These are phyloP conservation scores for Pachypeltis micranthus DNA, from an alignment of 1,140 invertebrate genomes.

Conservation along the genomic window DNA sequence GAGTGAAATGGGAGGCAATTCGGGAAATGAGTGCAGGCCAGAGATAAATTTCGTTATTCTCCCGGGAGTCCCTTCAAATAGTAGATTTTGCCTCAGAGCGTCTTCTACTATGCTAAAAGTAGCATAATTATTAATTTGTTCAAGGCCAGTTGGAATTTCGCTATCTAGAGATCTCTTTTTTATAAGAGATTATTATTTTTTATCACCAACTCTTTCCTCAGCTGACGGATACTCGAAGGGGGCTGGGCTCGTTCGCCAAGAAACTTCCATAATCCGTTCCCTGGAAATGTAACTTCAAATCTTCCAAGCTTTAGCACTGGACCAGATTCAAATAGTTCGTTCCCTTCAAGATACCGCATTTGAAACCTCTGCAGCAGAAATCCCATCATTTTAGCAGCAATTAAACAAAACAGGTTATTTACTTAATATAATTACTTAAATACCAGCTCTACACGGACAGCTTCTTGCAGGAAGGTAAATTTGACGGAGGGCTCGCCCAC, in stretches of 20 bases:
- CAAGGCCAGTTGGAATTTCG: too few relatives aligned
- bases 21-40: too few relatives aligned
- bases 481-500: constrained; percentile 1
- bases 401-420: background rate
- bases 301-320: constrained; percentile 98
- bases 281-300: constrained; percentile 97
- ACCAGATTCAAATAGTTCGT: constrained; percentile 97
- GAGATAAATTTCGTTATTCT: too few relatives aligned
- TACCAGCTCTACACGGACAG: background rate
- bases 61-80: too few relatives aligned
- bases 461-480: background rate
- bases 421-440: background rate
- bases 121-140: too few relatives aligned
- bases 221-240: constrained; percentile 87
- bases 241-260: constrained; percentile 95
- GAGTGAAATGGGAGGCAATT: too few relatives aligned
- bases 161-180: too few relatives aligned
- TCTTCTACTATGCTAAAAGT: too few relatives aligned
- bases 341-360: constrained; percentile 93
- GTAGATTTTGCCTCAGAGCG: too few relatives aligned
- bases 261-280: constrained; percentile 99
- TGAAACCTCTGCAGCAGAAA: constrained; percentile 88
- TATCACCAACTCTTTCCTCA: constrained; percentile 94
- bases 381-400: constrained; percentile 52
- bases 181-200: too few relatives aligned